Conservation (phyloP, 30 jellyfish, hydroid and myxozoan species). For the Morbakka virulenta region DNA sequence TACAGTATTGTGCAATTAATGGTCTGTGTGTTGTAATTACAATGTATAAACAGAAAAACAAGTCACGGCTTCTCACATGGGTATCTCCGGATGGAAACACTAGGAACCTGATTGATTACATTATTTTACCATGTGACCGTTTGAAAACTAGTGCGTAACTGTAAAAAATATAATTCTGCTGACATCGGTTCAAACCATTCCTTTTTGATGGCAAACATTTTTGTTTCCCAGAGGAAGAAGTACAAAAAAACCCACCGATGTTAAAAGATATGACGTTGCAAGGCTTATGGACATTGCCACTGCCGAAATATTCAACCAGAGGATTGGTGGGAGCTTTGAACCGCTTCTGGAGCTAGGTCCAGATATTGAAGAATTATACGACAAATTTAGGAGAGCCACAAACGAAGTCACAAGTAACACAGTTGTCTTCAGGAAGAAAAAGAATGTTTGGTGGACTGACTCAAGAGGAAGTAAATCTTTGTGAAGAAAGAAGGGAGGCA, state of each 20-base stretch:
- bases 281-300: not conserved
- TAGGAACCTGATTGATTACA: constrained; percentile 22
- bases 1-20: no score
- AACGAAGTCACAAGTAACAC: not conserved
- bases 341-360: not conserved
- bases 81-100: constrained; percentile 24
- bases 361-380: not conserved
- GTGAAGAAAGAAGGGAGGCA: constrained; percentile 7
- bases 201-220: constrained; percentile 15
- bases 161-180: not conserved
- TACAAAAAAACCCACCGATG: no score
- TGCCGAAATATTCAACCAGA: not conserved
- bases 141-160: not conserved
- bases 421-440: not conserved
- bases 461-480: not conserved
- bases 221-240: no score
- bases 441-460: not conserved
- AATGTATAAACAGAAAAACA: no score
- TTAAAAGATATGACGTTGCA: not conserved
- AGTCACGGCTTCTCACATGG: no score
- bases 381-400: not conserved
- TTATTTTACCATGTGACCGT: not conserved
- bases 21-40: no score
- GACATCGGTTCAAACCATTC: constrained; percentile 37
- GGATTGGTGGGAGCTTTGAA: constrained; percentile 11